Percentiles rank a stretch among this genome's conserved stretches.
Evolutionary conservation across 2,888 invertebrate species (phyloP).

Genomic region (Stenodera caucasica): DNA sequence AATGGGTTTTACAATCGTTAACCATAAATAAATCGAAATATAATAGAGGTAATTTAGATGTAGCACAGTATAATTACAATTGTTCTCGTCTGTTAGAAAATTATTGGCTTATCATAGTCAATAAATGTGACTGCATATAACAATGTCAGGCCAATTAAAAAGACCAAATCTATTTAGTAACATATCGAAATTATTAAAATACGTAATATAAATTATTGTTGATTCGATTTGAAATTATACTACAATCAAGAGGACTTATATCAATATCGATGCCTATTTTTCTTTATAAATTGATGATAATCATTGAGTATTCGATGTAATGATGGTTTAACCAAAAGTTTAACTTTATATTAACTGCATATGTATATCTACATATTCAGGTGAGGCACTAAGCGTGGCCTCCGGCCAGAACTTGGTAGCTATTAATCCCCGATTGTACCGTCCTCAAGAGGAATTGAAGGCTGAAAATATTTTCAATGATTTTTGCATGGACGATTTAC

Average conservation of each 20-base stretch:
- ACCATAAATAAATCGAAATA: conserved; percentile 21
- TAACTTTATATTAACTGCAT: no score
- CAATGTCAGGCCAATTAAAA: conserved; percentile 18
- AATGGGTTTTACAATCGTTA: conserved; percentile 16
- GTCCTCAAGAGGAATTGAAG: no score
- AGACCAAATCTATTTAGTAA: not conserved
- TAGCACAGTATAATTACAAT: conserved; percentile 22
- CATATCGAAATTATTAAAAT: not conserved
- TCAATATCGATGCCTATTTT: not conserved
- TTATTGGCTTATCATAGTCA: conserved; percentile 19
- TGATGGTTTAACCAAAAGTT: not conserved
- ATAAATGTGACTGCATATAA: conserved; percentile 22
- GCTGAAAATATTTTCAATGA: no score
- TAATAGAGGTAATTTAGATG: conserved; percentile 19
- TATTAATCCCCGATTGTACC: no score
- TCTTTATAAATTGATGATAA: not conserved
- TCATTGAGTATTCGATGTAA: conserved; percentile 1
- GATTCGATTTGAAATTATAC: not conserved
- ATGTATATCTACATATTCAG: not conserved
- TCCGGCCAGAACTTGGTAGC: no score
- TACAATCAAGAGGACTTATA: no score
- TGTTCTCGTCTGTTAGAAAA: conserved; percentile 24
- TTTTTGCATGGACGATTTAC: no score
- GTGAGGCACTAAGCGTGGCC: no score
- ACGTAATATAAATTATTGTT: no score